A percentile compares a stretch with the other conserved stretches of the same genome.
These are phyloP conservation scores for Drosophila bocki DNA, from an alignment of 1,140 invertebrate species.

Conservation along the genomic window DNA sequence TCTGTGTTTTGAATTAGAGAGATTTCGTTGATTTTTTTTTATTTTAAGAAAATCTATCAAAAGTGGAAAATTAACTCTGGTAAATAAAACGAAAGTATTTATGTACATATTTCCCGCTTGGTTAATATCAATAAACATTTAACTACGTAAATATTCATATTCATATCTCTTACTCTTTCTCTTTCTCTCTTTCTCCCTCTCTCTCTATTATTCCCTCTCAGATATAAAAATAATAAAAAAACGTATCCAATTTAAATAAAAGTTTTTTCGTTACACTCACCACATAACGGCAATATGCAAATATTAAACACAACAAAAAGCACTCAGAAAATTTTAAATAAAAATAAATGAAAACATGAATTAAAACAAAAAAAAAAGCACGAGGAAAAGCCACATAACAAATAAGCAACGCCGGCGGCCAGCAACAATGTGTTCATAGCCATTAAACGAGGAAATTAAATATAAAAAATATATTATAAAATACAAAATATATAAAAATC, in stretches of 20 bases:
- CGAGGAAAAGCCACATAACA: slow-evolving; percentile 25
- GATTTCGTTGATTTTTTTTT: neutral
- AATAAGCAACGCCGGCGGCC: slow-evolving; percentile 33
- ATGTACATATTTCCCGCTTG: neutral
- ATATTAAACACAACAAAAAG: slow-evolving; percentile 57
- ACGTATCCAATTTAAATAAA: slow-evolving; percentile 66
- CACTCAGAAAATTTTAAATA: slow-evolving; percentile 51
- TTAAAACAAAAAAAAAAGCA: slow-evolving; percentile 21
- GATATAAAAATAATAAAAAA: slow-evolving; percentile 24
- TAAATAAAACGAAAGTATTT: slow-evolving; percentile 27
- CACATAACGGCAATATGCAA: slow-evolving; percentile 69
- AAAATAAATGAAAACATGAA: slow-evolving; percentile 40
- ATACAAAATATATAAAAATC: slow-evolving; percentile 8
- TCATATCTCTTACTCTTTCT: slow-evolving; percentile 51
- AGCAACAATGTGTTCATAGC: slow-evolving; percentile 73
- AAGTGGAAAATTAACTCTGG: slow-evolving; percentile 28
- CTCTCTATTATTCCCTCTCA: slow-evolving; percentile 35
- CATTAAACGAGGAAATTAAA: slow-evolving; percentile 60
- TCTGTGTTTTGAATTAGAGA: neutral
- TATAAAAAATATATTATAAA: slow-evolving; percentile 14
- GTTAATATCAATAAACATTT: slow-evolving; percentile 33
- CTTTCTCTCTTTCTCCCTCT: slow-evolving; percentile 24
- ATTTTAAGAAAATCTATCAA: slow-evolving; percentile 21
- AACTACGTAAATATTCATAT: slow-evolving; percentile 64
- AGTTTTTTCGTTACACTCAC: slow-evolving; percentile 46